Percentiles rank a stretch among this genome's conserved stretches.
Evolutionary conservation across 2,113 vertebrate genomes (phyloP).

Genomic region (Calidris pugnax): DNA sequence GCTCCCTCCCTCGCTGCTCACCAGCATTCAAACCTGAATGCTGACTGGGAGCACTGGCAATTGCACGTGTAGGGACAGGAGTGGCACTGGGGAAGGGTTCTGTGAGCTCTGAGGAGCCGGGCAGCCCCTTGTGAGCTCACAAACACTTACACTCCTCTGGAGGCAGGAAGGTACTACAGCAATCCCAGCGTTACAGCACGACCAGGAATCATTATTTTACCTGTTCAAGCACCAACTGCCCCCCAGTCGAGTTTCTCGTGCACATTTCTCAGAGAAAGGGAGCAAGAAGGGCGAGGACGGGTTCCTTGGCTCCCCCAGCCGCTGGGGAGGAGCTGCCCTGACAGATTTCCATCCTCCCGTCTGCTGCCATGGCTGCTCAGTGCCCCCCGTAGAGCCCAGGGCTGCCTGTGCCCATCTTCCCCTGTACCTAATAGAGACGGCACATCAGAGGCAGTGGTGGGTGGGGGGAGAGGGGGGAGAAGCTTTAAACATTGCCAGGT

Average conservation of each 20-base stretch:
- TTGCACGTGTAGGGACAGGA: rapidly evolving
- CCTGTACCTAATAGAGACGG: neutral
- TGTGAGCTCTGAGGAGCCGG: rapidly evolving
- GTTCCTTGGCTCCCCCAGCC: neutral
- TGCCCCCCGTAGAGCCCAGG: neutral
- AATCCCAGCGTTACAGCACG: neutral
- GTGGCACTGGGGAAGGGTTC: rapidly evolving
- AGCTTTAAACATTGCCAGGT: constrained; percentile 39
- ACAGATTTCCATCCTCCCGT: neutral
- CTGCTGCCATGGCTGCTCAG: neutral
- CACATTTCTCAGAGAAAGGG: neutral
- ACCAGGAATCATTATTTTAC: neutral
- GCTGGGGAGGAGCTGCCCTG: neutral
- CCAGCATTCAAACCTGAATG: rapidly evolving
- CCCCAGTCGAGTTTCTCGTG: neutral
- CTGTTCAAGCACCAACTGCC: neutral
- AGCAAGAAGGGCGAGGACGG: neutral
- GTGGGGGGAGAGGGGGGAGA: neutral
- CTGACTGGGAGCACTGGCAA: neutral
- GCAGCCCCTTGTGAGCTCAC: neutral
- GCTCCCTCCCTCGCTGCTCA: neutral
- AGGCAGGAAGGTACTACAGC: neutral
- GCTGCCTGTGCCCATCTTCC: neutral
- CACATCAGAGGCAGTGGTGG: constrained; percentile 6
- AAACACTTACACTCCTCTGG: neutral